Base-by-base conservation (phyloP, 2,113 vertebrate genomes). In the Hippocampus mohnikei region DNA sequence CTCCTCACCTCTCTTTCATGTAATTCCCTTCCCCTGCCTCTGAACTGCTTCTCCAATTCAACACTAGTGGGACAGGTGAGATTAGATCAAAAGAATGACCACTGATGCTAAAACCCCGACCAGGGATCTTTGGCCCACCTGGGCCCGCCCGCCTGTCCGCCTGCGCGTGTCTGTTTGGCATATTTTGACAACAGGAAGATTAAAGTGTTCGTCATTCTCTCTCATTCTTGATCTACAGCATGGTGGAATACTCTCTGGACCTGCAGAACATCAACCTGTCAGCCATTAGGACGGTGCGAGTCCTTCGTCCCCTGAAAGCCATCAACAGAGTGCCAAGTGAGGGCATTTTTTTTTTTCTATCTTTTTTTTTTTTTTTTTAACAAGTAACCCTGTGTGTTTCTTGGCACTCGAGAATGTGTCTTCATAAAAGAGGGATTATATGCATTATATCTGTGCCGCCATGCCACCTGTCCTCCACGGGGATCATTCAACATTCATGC, bases 241-340 rank as follows among this genome's bases (percentile, higher is more conserved):
- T 99, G 94, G 95, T 99, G 4, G 97, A 99, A 77, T 99, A 99
- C 82, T 98, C 97, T 0, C 87, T 99, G 92, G 96, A 99, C 88
- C 94, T 99, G 70, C 96, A 99, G 87, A 99, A 98, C 79, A 98
- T 99, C 91, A 99, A 98, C 86, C 91, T 99, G 83, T 99, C 97
- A 0, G 97, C 97, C 80, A 99, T 98, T 80, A 94, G 97, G 73
- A 98, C 97, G 0, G 96, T 98, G 70, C 94, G 96, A 0, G 97
- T 98, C 71, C 94, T 99, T 70, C 92, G 97, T 75, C 97, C 97
- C 3, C 93, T 99, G 83, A 98, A 98, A 94, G 97, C 97, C 85
- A 98, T 99, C 93, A 98, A 99, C 90, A 94, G 97, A 67, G 97
- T 99, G 74, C 96, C 97, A 75, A 98, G 96, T 98, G 89, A 96